phyloP scores from a whole-genome alignment of 2,113 vertebrate species.

The Cavia porcellus region DNA sequence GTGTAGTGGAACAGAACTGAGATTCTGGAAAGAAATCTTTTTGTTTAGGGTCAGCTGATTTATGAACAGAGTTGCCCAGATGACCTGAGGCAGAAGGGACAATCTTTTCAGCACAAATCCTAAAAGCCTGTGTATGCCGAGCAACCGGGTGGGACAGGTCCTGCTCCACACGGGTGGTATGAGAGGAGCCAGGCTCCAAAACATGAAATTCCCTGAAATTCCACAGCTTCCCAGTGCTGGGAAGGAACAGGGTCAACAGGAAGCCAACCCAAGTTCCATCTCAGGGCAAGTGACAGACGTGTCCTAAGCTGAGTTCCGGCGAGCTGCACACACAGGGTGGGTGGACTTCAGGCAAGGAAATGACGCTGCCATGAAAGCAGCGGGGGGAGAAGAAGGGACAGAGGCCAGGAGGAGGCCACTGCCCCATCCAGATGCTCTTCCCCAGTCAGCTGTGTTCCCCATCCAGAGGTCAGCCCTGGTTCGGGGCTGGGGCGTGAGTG shows the following conservation, averaged over 20 bases:
- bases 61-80: not conserved
- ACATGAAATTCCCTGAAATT: not conserved
- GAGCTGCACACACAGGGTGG: not conserved
- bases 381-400: not conserved
- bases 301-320: not conserved
- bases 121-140: not conserved
- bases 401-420: not conserved
- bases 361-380: not conserved
- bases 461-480: too few species aligned
- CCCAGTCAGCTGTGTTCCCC: too few species aligned
- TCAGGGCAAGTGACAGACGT: not conserved
- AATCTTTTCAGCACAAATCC: not conserved
- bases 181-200: not conserved
- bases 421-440: not conserved
- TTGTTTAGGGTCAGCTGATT: not conserved
- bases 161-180: not conserved
- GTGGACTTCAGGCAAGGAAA: too few species aligned
- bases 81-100: not conserved
- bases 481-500: not conserved
- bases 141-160: not conserved
- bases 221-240: not conserved
- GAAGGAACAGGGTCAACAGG: not conserved
- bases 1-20: accelerated
- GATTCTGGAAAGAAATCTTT: not conserved
- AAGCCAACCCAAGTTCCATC: not conserved